A percentile compares a stretch with the other conserved stretches of the same genome.
These are phyloP conservation scores for Echeneis naucrates DNA, from an alignment of 2,797 vertebrate species.

Conservation along the genomic window DNA sequence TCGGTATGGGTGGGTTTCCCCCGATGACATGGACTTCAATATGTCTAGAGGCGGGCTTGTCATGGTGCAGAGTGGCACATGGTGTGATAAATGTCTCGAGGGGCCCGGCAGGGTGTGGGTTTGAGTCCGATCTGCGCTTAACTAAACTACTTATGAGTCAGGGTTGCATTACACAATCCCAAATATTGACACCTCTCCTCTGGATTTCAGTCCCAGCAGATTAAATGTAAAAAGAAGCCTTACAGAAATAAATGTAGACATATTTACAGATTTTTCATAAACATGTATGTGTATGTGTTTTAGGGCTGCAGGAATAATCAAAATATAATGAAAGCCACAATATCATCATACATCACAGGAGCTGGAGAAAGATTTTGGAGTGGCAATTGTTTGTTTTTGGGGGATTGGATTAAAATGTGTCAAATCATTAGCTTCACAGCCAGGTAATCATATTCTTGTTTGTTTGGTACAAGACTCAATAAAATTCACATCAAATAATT, in stretches of 20 bases:
- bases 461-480: too few relatives aligned
- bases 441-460: too few relatives aligned
- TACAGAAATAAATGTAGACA: not conserved
- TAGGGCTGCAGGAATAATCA: too few relatives aligned
- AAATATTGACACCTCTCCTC: conserved; percentile 1
- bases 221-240: not conserved
- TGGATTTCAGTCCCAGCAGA: conserved; percentile 44
- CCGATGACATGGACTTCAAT: conserved; percentile 27
- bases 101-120: conserved; percentile 1
- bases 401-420: too few relatives aligned
- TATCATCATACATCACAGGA: too few relatives aligned
- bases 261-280: conserved; percentile 21
- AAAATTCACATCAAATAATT: too few relatives aligned
- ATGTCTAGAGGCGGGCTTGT: not conserved
- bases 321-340: too few relatives aligned
- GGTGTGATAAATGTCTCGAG: not conserved
- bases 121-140: not conserved
- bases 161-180: not conserved
- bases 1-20: conserved; percentile 34
- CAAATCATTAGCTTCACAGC: too few relatives aligned
- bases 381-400: too few relatives aligned
- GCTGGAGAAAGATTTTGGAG: too few relatives aligned
- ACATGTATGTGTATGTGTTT: not conserved
- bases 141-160: conserved; percentile 16
- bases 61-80: conserved; percentile 12